phyloP scores from a whole-genome alignment of 2,888 invertebrate species.

The Pyrgus malvae region DNA sequence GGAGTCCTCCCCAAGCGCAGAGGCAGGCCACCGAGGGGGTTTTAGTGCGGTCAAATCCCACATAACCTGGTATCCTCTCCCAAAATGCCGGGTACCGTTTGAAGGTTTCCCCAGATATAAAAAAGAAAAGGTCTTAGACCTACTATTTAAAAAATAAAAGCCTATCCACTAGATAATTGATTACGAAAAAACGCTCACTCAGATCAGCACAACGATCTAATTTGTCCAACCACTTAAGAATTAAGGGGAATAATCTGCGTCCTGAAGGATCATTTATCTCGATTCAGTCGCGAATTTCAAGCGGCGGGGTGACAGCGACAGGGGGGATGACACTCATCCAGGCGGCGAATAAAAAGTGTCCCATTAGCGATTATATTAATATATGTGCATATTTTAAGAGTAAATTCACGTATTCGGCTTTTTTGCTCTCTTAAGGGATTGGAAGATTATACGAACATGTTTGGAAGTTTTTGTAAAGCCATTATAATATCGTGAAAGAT shows the following conservation, averaged over 20 bases:
- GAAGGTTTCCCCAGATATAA: too few relatives aligned
- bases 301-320: conserved; percentile 6
- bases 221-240: conserved; percentile 26
- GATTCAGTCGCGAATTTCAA: conserved; percentile 20
- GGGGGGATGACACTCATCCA: not conserved
- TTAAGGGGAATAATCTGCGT: conserved; percentile 21
- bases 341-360: conserved; percentile 24
- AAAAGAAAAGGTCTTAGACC: too few relatives aligned
- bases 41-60: too few relatives aligned
- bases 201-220: conserved; percentile 16
- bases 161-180: not conserved
- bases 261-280: conserved; percentile 24
- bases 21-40: too few relatives aligned
- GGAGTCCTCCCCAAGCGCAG: too few relatives aligned
- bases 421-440: not conserved
- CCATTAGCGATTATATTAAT: conserved; percentile 20
- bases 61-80: too few relatives aligned
- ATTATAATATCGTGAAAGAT: too few relatives aligned
- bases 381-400: conserved; percentile 22
- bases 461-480: too few relatives aligned
- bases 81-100: too few relatives aligned
- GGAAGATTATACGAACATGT: too few relatives aligned
- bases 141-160: not conserved
- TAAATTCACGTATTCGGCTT: conserved; percentile 1
- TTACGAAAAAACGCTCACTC: conserved; percentile 1